A percentile compares a stretch with the other conserved stretches of the same genome.
phyloP scores from a whole-genome alignment of 2,113 vertebrate species.

The Phrynosoma platyrhinos region DNA sequence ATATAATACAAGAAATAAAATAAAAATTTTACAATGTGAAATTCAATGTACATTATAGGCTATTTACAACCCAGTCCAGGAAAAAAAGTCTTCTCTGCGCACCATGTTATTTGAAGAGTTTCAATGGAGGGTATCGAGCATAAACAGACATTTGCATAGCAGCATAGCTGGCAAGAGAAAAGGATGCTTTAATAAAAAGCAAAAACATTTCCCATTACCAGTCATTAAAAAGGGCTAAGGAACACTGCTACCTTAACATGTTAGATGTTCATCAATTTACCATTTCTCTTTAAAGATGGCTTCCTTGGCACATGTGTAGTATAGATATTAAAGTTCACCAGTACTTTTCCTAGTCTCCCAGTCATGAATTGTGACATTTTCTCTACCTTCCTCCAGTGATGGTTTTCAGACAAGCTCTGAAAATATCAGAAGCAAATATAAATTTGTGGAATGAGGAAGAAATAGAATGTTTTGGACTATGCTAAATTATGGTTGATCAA shows the following conservation, averaged over 20 bases:
- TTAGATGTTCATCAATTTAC: conserved; percentile 12
- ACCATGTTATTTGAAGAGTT: conserved; percentile 76
- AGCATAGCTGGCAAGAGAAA: conserved; percentile 75
- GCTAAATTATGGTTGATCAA: conserved; percentile 25
- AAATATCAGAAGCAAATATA: conserved; percentile 9
- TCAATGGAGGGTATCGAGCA: conserved; percentile 71
- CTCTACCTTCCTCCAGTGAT: background rate
- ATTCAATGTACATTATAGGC: conserved; percentile 94
- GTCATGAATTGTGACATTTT: background rate
- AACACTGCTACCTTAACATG: conserved; percentile 24
- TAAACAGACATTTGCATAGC: conserved; percentile 81
- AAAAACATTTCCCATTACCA: conserved; percentile 64
- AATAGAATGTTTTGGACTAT: background rate
- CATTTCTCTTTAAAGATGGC: conserved; percentile 35
- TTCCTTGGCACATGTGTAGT: conserved; percentile 43
- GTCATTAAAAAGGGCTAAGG: conserved; percentile 57
- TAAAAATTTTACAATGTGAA: conserved; percentile 92
- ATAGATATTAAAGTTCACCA: conserved; percentile 7
- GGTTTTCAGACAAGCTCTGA: conserved; percentile 29
- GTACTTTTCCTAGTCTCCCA: conserved; percentile 31
- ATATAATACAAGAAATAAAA: conserved; percentile 97
- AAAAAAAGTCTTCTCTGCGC: conserved; percentile 79
- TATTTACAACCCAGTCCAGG: conserved; percentile 91
- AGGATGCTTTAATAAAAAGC: conserved; percentile 59
- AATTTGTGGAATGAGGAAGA: background rate